Percentiles rank a stretch among this genome's conserved stretches.
Evolutionary conservation across 2,113 vertebrate genomes (phyloP).

Genomic region (Gadus chalcogrammus): DNA sequence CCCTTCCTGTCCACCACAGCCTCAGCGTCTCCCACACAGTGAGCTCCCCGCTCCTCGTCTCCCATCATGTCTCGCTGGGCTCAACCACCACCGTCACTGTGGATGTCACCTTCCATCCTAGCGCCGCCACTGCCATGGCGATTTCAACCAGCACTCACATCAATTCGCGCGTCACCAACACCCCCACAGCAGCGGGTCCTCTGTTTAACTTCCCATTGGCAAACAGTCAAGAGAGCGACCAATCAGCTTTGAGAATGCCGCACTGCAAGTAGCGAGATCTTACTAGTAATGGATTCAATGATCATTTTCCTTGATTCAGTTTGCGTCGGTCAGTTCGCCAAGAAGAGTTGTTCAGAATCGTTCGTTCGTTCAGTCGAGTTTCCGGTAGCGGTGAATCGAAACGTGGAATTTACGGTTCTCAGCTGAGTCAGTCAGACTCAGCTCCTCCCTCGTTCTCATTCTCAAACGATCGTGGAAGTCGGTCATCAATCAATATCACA

Average conservation of each 20-base stretch:
- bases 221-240: constrained; percentile 50
- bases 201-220: constrained; percentile 39
- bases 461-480: too few species aligned
- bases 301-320: too few species aligned
- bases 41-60: constrained; percentile 63
- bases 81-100: constrained; percentile 66
- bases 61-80: constrained; percentile 71
- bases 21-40: constrained; percentile 65
- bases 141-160: constrained; percentile 42
- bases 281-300: too few species aligned
- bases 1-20: constrained; percentile 64
- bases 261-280: constrained; percentile 46
- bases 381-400: too few species aligned
- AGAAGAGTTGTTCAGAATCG: too few species aligned
- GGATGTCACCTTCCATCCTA: constrained; percentile 70
- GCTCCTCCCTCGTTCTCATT: too few species aligned
- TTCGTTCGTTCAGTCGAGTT: too few species aligned
- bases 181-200: constrained; percentile 31
- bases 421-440: too few species aligned
- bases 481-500: too few species aligned
- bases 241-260: constrained; percentile 34
- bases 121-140: constrained; percentile 31
- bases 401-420: too few species aligned
- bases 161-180: constrained; percentile 27
- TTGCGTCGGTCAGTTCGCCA: too few species aligned